Percentiles rank a stretch among this genome's conserved stretches.
phyloP scores from a whole-genome alignment of 2,113 vertebrate genomes.

The human (Homo sapiens) region DNA sequence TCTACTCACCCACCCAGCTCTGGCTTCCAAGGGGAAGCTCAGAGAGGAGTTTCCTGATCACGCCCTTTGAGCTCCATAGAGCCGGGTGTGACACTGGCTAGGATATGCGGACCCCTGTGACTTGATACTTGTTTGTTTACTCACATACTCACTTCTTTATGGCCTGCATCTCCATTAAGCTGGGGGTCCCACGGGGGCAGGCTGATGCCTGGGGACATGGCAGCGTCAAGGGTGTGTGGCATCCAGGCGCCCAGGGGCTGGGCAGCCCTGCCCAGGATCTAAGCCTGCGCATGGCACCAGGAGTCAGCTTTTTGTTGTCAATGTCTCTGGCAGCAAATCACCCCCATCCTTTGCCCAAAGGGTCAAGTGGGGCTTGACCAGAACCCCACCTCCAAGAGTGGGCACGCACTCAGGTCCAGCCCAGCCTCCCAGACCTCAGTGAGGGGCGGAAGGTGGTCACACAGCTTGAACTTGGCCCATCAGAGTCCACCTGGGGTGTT shows the following conservation, averaged over 20 bases:
- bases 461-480: background rate
- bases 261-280: background rate
- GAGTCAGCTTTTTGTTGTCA: rapidly evolving
- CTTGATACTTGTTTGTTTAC: too few relatives aligned
- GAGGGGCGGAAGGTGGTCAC: background rate
- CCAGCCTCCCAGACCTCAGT: background rate
- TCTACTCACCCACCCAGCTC: background rate
- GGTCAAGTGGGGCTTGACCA: too few relatives aligned
- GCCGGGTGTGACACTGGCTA: background rate
- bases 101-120: rapidly evolving
- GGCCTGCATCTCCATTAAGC: rapidly evolving
- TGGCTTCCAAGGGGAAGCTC: background rate
- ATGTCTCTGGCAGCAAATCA: background rate
- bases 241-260: rapidly evolving
- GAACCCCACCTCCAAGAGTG: background rate
- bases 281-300: rapidly evolving
- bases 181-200: background rate
- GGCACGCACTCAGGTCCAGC: background rate
- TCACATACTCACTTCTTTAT: rapidly evolving
- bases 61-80: rapidly evolving
- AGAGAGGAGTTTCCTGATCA: too few relatives aligned
- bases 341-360: rapidly evolving
- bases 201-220: rapidly evolving
- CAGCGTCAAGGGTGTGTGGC: rapidly evolving
- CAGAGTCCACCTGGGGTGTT: background rate